These are phyloP conservation scores for Rhombomys opimus DNA, from an alignment of 2,113 vertebrate genomes.

Conservation along the genomic window DNA sequence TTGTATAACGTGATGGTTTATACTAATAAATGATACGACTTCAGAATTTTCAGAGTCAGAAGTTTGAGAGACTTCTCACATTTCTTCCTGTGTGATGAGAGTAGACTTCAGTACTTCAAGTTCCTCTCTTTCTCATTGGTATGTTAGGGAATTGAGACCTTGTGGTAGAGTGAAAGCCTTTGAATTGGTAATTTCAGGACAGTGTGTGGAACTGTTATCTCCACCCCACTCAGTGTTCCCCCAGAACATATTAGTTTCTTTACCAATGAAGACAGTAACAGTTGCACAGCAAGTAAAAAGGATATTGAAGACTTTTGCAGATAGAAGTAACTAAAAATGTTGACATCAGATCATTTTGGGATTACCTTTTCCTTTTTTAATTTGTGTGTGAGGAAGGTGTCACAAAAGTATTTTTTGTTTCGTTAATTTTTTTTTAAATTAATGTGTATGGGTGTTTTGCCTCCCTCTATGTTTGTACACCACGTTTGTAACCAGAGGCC, in stretches of 20 bases:
- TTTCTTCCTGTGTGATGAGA: slow-evolving; percentile 19
- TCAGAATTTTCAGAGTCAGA: slow-evolving; percentile 24
- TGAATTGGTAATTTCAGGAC: slow-evolving; percentile 51
- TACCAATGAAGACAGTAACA: background rate
- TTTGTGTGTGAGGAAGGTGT: background rate
- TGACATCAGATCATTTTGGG: background rate
- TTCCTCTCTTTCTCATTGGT: slow-evolving; percentile 9
- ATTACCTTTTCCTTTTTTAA: background rate
- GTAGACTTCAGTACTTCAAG: background rate
- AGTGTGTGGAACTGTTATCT: background rate
- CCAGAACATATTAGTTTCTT: slow-evolving; percentile 33
- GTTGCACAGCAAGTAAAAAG: background rate
- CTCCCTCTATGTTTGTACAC: background rate
- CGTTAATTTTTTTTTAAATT: background rate
- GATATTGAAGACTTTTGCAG: slow-evolving; percentile 29
- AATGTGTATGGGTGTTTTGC: background rate
- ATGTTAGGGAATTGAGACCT: slow-evolving; percentile 15
- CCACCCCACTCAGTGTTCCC: background rate
- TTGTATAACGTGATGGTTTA: background rate
- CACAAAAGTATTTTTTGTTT: background rate
- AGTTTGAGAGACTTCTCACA: background rate
- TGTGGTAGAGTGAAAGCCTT: slow-evolving; percentile 28
- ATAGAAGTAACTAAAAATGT: slow-evolving; percentile 19
- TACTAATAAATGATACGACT: background rate
- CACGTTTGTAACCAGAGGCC: background rate